These are phyloP conservation scores for Cnemophilus loriae DNA, from an alignment of 2,113 vertebrate genomes.

Conservation along the genomic window DNA sequence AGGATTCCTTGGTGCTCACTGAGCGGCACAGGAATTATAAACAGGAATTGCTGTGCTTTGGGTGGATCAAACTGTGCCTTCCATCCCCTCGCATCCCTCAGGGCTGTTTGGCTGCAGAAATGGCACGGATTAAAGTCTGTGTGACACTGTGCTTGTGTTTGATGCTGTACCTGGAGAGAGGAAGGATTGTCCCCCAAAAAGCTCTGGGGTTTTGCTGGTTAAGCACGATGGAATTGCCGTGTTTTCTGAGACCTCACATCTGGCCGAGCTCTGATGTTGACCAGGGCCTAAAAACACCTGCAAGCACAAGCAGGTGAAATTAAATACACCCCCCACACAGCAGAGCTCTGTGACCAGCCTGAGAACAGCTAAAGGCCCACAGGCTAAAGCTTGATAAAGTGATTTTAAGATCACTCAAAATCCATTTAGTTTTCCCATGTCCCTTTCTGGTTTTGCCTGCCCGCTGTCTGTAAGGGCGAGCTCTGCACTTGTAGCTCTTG, in stretches of 20 bases:
- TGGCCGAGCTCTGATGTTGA: neutral
- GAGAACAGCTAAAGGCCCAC: neutral
- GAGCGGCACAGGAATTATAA: neutral
- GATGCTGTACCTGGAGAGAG: neutral
- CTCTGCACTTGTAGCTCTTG: rapidly evolving
- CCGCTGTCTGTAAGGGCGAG: neutral
- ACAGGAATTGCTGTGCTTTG: neutral
- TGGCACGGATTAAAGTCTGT: neutral
- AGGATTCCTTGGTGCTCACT: neutral
- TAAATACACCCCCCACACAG: neutral
- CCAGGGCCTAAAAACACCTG: neutral
- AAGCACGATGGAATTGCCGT: rapidly evolving
- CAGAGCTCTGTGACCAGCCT: neutral
- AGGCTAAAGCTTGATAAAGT: neutral
- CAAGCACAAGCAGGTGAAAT: neutral
- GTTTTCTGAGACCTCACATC: neutral
- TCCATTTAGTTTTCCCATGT: neutral
- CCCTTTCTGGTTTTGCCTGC: neutral
- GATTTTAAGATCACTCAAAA: neutral
- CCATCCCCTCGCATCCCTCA: neutral
- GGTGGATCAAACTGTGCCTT: neutral
- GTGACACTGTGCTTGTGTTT: neutral
- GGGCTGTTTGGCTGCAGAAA: neutral
- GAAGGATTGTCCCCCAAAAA: neutral
- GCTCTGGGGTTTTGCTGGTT: neutral